phyloP scores from a whole-genome alignment of 2,797 vertebrate genomes.

The Fratercula arctica region DNA sequence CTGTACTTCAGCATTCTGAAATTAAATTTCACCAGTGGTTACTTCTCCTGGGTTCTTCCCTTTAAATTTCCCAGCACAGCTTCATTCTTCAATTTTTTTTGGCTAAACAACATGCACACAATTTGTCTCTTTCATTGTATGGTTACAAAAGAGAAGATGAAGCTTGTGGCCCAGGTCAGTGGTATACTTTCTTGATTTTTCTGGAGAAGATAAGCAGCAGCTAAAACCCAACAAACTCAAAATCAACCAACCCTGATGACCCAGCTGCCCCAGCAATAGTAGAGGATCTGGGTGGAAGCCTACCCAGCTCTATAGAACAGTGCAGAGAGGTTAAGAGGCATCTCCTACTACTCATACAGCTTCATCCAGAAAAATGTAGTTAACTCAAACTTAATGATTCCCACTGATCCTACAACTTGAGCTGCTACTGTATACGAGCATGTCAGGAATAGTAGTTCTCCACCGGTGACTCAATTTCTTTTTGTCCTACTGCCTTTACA shows the following conservation, averaged over 20 bases:
- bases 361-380: not conserved
- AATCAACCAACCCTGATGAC: not conserved
- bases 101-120: not conserved
- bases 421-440: not conserved
- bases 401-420: not conserved
- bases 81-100: not conserved
- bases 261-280: not conserved
- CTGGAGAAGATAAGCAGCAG: not conserved
- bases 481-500: not conserved
- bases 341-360: not conserved
- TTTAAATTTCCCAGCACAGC: not conserved
- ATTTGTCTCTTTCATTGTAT: not conserved
- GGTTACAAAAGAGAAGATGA: not conserved
- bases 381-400: not conserved
- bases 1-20: not conserved
- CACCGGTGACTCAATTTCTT: not conserved
- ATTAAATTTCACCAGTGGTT: not conserved
- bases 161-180: not conserved
- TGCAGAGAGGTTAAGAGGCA: not conserved
- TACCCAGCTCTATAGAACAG: not conserved
- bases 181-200: not conserved
- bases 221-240: not conserved
- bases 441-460: not conserved
- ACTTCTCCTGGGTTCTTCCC: not conserved
- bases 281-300: not conserved